Base-by-base conservation (phyloP, 2,113 vertebrate genomes). In the Brachypodius melanocephalos region DNA sequence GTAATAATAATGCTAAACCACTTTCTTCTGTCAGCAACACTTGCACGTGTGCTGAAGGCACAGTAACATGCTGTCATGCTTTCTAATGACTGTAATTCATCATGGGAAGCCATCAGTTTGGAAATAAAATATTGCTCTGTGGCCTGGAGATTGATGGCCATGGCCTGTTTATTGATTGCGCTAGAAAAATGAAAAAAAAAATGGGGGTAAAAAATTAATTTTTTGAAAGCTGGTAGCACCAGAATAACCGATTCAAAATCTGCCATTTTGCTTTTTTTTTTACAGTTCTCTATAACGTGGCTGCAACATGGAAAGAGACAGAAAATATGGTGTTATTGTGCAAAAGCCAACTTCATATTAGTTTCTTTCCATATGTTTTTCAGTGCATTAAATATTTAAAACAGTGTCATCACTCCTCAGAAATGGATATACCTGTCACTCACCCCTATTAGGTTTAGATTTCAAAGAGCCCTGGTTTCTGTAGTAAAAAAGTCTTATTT, bases 41-140 rank as follows among this genome's bases (percentile, higher is more conserved):
- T 95, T 91, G 13, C 8, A 13, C 92, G 36, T 40, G 43, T 65
- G 92, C 88, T 91, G 87, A 89, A 92, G 78, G 94, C 91, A 73
- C 77, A 79, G 72, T 67, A 89, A 66, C 71, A 82, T 32, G 52
- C 75, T 82, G 90, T 96, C 92, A 85, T 94, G 77, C 83, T 93
- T 65, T 62, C 90, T 98, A 97, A 98, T 97, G 97, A 96, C 94
- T 87, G 4, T 93, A 97, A 98, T 98, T 98, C 81, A 98, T 98
- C 97, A 97, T 49, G 63, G 43, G 58, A 80, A 88, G 82, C 89
- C 76, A 92, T 97, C 89, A 83, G 71, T 84, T 96, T 89, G 92
- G 94, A 97, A 97, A 97, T 95, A 88, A 98, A 97, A 96, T 95
- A 97, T 96, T 95, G 85, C 85, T 95, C 17, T 48, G 17, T 54